These are phyloP conservation scores for Ispidina picta DNA, from an alignment of 2,797 vertebrate genomes.

Conservation along the genomic window DNA sequence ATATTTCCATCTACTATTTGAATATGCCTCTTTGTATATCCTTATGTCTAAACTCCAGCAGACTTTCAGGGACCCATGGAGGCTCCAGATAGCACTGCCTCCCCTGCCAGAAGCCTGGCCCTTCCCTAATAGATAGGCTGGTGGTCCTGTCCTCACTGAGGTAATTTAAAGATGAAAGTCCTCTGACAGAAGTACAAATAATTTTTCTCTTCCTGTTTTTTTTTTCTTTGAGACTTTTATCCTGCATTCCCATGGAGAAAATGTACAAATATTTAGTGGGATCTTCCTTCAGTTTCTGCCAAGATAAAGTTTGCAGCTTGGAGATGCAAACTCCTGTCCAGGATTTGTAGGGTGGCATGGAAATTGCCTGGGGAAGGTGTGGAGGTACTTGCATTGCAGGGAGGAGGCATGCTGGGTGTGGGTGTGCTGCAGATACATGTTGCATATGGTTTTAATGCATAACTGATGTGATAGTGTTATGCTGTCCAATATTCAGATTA, in stretches of 20 bases:
- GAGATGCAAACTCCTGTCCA: background rate
- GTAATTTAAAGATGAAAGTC: background rate
- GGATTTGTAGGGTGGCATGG: background rate
- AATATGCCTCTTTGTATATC: slow-evolving; percentile 14
- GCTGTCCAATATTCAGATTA: background rate
- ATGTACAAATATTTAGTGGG: background rate
- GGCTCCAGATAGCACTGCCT: background rate
- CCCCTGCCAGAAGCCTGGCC: background rate
- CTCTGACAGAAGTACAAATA: background rate
- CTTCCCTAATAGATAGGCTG: background rate
- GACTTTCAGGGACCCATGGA: background rate
- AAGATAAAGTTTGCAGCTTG: background rate
- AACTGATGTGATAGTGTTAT: background rate
- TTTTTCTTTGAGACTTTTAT: background rate
- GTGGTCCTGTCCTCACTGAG: background rate
- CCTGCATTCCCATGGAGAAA: background rate
- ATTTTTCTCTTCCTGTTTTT: background rate
- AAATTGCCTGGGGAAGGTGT: background rate
- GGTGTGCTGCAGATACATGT: background rate
- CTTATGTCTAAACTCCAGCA: slow-evolving; percentile 7
- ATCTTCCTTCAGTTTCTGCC: background rate
- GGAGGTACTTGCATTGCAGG: background rate
- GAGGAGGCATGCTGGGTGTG: background rate
- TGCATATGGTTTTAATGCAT: background rate
- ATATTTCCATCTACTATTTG: slow-evolving; percentile 42